phyloP scores from a whole-genome alignment of 2,888 invertebrate species.

The Epinotia nisella region DNA sequence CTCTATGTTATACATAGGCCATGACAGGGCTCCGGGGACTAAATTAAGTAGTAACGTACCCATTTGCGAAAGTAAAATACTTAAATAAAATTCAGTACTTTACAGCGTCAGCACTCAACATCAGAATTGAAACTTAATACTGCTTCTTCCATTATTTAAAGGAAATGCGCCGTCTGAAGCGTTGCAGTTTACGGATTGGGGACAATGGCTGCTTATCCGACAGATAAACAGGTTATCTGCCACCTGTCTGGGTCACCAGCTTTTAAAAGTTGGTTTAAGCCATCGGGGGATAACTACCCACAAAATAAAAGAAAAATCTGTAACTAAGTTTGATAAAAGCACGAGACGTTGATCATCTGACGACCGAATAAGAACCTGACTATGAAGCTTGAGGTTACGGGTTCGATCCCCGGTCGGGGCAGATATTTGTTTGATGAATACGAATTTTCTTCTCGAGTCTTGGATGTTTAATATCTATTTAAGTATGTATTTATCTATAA shows the following conservation, averaged over 20 bases:
- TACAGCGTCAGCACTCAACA: neutral
- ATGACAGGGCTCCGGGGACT: too few species aligned
- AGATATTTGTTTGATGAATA: too few species aligned
- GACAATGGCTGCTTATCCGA: conserved; percentile 24
- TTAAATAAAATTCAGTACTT: neutral
- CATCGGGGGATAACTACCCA: neutral
- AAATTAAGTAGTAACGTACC: too few species aligned
- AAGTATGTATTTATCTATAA: too few species aligned
- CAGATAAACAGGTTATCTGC: conserved; percentile 23
- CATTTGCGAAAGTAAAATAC: too few species aligned
- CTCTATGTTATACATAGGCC: too few species aligned
- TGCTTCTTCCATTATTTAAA: neutral
- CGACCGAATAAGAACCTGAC: too few species aligned
- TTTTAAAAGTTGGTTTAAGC: neutral
- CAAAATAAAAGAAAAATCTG: neutral
- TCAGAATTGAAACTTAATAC: conserved; percentile 1
- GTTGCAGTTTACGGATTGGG: conserved; percentile 16
- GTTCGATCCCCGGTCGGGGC: too few species aligned
- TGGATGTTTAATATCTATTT: too few species aligned
- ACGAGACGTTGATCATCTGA: too few species aligned
- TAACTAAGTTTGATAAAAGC: neutral
- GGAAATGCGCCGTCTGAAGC: neutral
- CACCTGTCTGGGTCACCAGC: conserved; percentile 11
- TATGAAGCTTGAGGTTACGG: too few species aligned
- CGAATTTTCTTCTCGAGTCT: too few species aligned